A percentile compares a stretch with the other conserved stretches of the same genome.
Evolutionary conservation across 2,888 invertebrate genomes (phyloP).

Genomic region (Lucinisca nassula): DNA sequence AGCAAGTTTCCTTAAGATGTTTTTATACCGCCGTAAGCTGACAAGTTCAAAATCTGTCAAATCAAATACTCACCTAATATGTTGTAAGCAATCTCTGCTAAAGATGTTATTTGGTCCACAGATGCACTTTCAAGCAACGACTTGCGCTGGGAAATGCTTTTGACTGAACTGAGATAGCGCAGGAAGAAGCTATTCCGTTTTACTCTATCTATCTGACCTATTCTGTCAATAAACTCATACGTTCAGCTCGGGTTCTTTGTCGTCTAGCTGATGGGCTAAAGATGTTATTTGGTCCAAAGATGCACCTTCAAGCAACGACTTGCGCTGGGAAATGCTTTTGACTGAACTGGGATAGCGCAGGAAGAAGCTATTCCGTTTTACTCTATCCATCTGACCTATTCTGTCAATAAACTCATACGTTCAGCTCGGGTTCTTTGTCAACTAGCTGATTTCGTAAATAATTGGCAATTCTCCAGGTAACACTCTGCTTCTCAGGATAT

Average conservation of each 20-base stretch:
- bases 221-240: neutral
- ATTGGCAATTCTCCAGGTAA: neutral
- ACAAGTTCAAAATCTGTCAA: neutral
- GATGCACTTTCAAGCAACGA: neutral
- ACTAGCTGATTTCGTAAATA: constrained; percentile 3
- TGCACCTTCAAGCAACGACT: neutral
- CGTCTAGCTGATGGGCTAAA: neutral
- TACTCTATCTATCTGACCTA: neutral
- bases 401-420: neutral
- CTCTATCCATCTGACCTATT: neutral
- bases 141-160: neutral
- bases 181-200: neutral
- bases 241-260: neutral
- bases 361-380: neutral
- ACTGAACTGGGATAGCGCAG: neutral
- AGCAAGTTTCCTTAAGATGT: neutral
- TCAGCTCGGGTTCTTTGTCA: neutral
- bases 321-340: neutral
- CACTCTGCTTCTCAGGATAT: neutral
- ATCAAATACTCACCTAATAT: neutral
- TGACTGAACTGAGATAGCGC: neutral
- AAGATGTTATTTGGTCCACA: neutral
- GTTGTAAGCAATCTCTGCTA: neutral
- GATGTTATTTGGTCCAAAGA: neutral
- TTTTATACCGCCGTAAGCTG: neutral